phyloP scores from a whole-genome alignment of 2,113 vertebrate genomes.

The Physeter macrocephalus region DNA sequence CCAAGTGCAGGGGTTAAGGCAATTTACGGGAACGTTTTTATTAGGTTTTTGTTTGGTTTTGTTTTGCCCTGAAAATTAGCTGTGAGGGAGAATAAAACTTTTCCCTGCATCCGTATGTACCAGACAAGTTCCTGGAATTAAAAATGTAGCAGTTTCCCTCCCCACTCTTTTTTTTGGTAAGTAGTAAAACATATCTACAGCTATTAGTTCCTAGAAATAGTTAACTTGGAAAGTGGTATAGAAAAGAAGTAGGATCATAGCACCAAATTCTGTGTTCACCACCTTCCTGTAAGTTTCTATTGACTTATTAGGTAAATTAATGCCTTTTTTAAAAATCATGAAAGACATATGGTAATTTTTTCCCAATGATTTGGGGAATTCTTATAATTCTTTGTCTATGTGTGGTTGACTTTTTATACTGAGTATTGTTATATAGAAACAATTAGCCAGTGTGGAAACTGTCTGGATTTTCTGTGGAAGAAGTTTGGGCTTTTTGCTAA shows the following conservation, averaged over 20 bases:
- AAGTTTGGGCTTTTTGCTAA: not conserved
- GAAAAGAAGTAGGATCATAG: not conserved
- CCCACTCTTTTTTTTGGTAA: slow-evolving; percentile 49
- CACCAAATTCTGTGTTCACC: not conserved
- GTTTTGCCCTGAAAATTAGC: slow-evolving; percentile 14
- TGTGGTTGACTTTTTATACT: not conserved
- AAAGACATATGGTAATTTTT: not conserved
- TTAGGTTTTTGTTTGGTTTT: not conserved
- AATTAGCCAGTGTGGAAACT: not conserved
- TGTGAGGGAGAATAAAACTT: slow-evolving; percentile 52
- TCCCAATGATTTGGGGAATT: not conserved
- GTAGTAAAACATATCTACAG: not conserved
- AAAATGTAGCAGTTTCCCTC: slow-evolving; percentile 67
- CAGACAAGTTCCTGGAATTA: slow-evolving; percentile 57
- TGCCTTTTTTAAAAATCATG: not conserved
- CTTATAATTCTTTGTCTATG: not conserved
- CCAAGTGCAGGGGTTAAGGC: not conserved
- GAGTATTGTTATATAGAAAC: not conserved
- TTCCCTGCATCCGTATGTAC: slow-evolving; percentile 52
- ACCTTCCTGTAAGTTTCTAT: not conserved
- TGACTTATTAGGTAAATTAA: not conserved
- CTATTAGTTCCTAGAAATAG: not conserved
- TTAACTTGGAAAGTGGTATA: not conserved
- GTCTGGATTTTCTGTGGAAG: not conserved
- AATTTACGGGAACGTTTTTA: not conserved